Evolutionary conservation across 2,113 vertebrate species (phyloP), one percentile per base, ranked within the genome.

Genomic region (Anarrhichthys ocellatus): DNA sequence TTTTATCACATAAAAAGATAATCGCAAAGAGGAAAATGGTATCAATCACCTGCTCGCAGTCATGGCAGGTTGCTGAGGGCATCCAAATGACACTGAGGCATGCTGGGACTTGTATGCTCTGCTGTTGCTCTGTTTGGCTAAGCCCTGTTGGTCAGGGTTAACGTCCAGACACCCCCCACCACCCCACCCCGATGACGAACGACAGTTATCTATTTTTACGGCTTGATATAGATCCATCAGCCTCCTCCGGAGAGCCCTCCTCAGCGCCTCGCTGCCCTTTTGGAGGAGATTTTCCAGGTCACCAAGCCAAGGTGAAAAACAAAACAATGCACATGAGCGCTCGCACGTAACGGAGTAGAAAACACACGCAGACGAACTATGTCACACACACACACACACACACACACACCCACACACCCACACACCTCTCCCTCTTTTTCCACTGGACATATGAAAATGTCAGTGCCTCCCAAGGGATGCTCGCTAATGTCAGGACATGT

Each of bases 401-500:
- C n/a, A 6, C 42, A 29, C 46, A 67, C 52, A 24, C 20, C 80
- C 70, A 32, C 48, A 27, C 4, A 3, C 66, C 29, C 56, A 83
- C 80, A 59, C 48, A 71, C 22, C 59, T 64, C 77, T 81, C 61
- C 36, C 44, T 73, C 87, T 84, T 61, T 48, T 82, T 70, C 72
- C 56, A 59, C 66, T 82, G 88, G 89, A 87, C 91, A 89, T 87
- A 88, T 90, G 89, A 88, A 93, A 94, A 94, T 92, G 93, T 87
- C 91, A 93, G 67, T 1, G 5, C 17, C 65, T 90, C 93, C 88
- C 86, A 38, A 59, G 91, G 87, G 93, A 87, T 79, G 69, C 78
- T 80, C 5, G 76, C 89, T 91, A 92, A 93, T 93, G 93, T 92
- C 92, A 92, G 89, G 92, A 90, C 91, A 91, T 90, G 92, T 92